These are phyloP conservation scores for Drosophila bocqueti DNA, from an alignment of 1,140 invertebrate species.

Conservation along the genomic window DNA sequence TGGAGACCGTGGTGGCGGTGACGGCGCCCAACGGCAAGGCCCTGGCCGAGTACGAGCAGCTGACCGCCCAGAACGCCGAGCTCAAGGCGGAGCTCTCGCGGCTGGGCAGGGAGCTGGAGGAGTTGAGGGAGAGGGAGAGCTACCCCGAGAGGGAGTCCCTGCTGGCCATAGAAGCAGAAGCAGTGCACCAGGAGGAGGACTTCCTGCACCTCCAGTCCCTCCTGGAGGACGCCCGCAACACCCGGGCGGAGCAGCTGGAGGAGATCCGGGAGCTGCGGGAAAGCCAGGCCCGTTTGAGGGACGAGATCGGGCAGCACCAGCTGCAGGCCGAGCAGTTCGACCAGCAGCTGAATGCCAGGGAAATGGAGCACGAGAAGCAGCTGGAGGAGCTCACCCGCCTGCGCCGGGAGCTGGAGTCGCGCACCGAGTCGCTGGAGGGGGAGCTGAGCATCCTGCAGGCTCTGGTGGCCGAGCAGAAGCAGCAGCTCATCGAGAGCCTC, in stretches of 20 bases:
- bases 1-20: slow-evolving; percentile 78
- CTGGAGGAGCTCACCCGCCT: slow-evolving; percentile 69
- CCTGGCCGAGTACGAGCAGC: slow-evolving; percentile 83
- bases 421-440: slow-evolving; percentile 63
- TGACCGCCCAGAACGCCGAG: slow-evolving; percentile 85
- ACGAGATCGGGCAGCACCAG: slow-evolving; percentile 50
- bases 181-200: slow-evolving; percentile 12
- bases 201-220: slow-evolving; percentile 13
- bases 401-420: slow-evolving; percentile 61
- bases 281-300: slow-evolving; percentile 23
- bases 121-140: slow-evolving; percentile 32
- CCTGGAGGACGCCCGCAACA: slow-evolving; percentile 7
- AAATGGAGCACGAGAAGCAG: slow-evolving; percentile 75
- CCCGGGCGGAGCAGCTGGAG: slow-evolving; percentile 1
- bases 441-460: slow-evolving; percentile 76
- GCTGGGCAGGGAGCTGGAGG: slow-evolving; percentile 55
- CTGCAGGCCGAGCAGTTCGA: slow-evolving; percentile 70
- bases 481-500: slow-evolving; percentile 77
- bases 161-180: slow-evolving; percentile 10
- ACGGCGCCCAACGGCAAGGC: slow-evolving; percentile 81
- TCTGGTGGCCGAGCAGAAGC: slow-evolving; percentile 77
- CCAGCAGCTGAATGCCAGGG: slow-evolving; percentile 59
- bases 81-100: slow-evolving; percentile 65
- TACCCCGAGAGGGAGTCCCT: slow-evolving; percentile 23
- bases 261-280: slow-evolving; percentile 40